A percentile compares a stretch with the other conserved stretches of the same genome.
Evolutionary conservation across 2,113 vertebrate genomes (phyloP).

Genomic region (Toxotes chatareus): DNA sequence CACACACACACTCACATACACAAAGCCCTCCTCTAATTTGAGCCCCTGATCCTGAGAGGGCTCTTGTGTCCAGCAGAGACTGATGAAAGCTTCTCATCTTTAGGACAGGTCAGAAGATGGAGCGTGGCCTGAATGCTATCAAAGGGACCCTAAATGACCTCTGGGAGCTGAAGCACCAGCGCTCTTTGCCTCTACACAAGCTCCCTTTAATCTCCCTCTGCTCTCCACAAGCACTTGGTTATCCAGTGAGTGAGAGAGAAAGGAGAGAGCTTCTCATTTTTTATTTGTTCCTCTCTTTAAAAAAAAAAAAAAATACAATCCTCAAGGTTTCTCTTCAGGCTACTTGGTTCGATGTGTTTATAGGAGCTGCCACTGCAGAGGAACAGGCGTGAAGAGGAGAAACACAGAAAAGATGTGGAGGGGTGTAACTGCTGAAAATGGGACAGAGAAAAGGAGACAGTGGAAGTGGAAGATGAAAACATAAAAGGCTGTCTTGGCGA

Average conservation of each 20-base stretch:
- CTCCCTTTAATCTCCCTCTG: slow-evolving; percentile 83
- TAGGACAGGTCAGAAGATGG: slow-evolving; percentile 73
- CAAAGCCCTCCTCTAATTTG: slow-evolving; percentile 71
- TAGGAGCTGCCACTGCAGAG: slow-evolving; percentile 13
- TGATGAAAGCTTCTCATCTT: slow-evolving; percentile 84
- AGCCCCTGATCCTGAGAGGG: slow-evolving; percentile 78
- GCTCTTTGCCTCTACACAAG: slow-evolving; percentile 65
- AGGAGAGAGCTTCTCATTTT: slow-evolving; percentile 53
- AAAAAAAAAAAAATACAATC: not conserved
- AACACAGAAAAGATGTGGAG: slow-evolving; percentile 23
- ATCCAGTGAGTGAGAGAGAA: slow-evolving; percentile 71
- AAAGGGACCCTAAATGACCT: slow-evolving; percentile 79
- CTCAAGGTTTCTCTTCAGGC: slow-evolving; percentile 24
- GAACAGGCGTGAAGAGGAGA: slow-evolving; percentile 24
- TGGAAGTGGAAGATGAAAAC: slow-evolving; percentile 54
- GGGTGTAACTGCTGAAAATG: slow-evolving; percentile 35
- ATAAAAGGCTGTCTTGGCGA: slow-evolving; percentile 50
- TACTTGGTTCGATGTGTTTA: slow-evolving; percentile 37
- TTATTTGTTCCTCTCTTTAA: slow-evolving; percentile 22
- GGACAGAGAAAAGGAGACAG: slow-evolving; percentile 28
- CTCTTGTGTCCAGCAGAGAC: slow-evolving; percentile 76
- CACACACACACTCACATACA: slow-evolving; percentile 35
- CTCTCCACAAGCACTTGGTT: slow-evolving; percentile 77
- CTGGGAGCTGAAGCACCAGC: slow-evolving; percentile 66
- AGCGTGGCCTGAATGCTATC: slow-evolving; percentile 70